These are phyloP conservation scores for Beroe ovata DNA, from an alignment of 37 sponge, comb jelly and placozoan species.

Conservation along the genomic window DNA sequence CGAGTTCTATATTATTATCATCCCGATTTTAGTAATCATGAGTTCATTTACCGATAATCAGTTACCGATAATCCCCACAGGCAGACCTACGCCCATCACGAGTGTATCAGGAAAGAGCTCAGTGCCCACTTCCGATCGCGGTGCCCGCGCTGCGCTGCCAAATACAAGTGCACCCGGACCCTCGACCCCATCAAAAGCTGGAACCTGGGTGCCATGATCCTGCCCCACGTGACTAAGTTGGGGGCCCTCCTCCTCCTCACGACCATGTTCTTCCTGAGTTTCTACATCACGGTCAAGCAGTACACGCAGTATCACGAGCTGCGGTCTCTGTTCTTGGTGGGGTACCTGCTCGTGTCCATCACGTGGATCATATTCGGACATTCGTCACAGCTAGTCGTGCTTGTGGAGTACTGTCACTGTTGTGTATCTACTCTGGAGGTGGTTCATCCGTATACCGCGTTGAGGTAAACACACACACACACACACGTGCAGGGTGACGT, in stretches of 20 bases:
- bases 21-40: too few species aligned
- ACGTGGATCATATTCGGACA: not conserved
- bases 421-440: conserved; percentile 11
- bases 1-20: too few species aligned
- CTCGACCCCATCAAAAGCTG: not conserved
- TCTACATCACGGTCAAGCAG: not conserved
- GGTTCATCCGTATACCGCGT: not conserved
- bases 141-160: not conserved
- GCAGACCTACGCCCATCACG: conserved; percentile 12
- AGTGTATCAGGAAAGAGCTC: conserved; percentile 28
- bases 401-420: conserved; percentile 31
- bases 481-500: too few species aligned
- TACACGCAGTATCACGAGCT: not conserved
- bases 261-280: not conserved
- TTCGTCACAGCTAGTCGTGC: not conserved
- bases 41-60: too few species aligned
- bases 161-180: conserved; percentile 27
- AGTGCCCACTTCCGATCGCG: not conserved
- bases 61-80: too few species aligned
- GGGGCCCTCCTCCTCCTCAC: not conserved
- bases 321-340: not conserved
- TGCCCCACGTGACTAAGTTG: too few species aligned
- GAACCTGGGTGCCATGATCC: not conserved
- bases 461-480: too few species aligned
- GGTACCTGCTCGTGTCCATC: not conserved